A percentile compares a stretch with the other conserved stretches of the same genome.
These are phyloP conservation scores for Myrmecobius fasciatus DNA, from an alignment of 2,113 vertebrate genomes.

Conservation along the genomic window DNA sequence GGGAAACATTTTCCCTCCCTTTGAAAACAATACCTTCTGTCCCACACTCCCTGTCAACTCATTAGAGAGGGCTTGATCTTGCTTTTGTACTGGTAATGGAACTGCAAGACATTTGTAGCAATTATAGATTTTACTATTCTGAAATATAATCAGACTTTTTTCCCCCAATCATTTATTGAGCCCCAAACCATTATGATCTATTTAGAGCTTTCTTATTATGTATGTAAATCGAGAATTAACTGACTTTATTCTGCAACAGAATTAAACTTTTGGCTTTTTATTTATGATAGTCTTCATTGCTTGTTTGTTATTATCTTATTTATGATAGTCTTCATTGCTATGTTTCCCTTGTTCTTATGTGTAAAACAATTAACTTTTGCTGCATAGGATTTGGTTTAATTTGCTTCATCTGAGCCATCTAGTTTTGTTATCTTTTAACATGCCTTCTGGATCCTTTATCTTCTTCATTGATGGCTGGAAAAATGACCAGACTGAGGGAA, in stretches of 20 bases:
- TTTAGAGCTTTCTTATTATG: conserved; percentile 64
- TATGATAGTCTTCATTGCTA: conserved; percentile 55
- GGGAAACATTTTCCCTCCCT: conserved; percentile 40
- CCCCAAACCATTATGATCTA: conserved; percentile 68
- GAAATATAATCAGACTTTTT: conserved; percentile 65
- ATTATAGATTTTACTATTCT: conserved; percentile 66
- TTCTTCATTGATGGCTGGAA: neutral
- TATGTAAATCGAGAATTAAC: conserved; percentile 69
- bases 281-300: conserved; percentile 62
- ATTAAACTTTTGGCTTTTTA: conserved; percentile 72
- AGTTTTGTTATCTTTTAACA: neutral
- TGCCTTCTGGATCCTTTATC: neutral
- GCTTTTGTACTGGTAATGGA: conserved; percentile 61
- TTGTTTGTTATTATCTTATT: conserved; percentile 59
- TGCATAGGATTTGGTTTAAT: neutral
- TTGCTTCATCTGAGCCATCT: neutral
- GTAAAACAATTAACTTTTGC: neutral
- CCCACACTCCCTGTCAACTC: neutral
- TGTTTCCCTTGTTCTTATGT: neutral
- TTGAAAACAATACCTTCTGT: neutral
- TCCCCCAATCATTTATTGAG: conserved; percentile 54
- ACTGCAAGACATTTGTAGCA: conserved; percentile 53
- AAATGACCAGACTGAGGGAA: neutral
- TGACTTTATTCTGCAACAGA: conserved; percentile 70
- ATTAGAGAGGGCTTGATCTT: conserved; percentile 46